Evolutionary conservation across 2,797 vertebrate species (phyloP).

Genomic region (Perodicticus potto): DNA sequence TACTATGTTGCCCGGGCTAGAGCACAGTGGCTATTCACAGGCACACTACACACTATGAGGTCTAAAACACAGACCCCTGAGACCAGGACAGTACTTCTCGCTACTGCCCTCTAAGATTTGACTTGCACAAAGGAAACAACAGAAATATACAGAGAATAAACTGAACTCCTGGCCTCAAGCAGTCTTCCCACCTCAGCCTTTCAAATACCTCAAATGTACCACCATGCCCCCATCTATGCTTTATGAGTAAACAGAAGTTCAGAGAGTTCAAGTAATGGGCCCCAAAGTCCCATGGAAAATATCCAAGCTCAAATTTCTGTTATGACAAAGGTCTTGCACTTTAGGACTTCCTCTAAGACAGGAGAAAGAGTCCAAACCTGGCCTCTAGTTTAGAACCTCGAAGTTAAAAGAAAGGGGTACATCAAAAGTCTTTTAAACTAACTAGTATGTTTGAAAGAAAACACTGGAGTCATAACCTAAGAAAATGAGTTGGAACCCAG

Average conservation of each 20-base stretch:
- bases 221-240: background rate
- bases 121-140: background rate
- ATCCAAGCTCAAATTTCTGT: background rate
- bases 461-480: background rate
- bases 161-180: background rate
- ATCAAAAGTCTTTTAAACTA: background rate
- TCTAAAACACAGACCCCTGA: background rate
- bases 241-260: background rate
- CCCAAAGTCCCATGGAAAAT: background rate
- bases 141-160: background rate
- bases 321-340: background rate
- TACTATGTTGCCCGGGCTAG: background rate
- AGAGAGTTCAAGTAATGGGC: background rate
- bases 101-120: background rate
- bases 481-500: background rate
- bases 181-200: background rate
- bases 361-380: background rate
- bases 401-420: background rate
- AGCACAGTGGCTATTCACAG: background rate
- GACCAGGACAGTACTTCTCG: background rate
- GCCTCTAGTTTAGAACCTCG: background rate
- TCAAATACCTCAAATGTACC: background rate
- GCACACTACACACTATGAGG: background rate
- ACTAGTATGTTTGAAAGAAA: background rate
- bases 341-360: background rate